Evolutionary conservation across 2,113 vertebrate genomes (phyloP), one percentile per base, ranked within the genome.

Genomic region (Urocitellus parryii): DNA sequence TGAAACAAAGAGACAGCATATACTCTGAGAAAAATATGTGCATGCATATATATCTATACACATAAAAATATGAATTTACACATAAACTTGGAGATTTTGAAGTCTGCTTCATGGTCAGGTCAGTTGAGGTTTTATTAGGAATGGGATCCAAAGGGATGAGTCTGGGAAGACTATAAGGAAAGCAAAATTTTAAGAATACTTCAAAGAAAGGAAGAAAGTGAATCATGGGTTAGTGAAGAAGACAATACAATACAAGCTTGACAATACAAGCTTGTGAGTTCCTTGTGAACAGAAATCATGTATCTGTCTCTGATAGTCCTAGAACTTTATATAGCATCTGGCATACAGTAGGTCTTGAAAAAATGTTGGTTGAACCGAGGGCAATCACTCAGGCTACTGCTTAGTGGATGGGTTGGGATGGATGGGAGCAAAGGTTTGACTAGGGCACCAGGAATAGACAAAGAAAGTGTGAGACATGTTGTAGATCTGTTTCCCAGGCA

Each of bases 131-230:
- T 24, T 61, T 67, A 58, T 10, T 18, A 45, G 56, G 39, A 58
- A 53, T 22, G 4, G 65, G 29, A 56, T 22, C 22, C 42, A 24
- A n/a, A 53, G 51, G 45, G 39, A 51, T 12, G 63, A 25, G 17
- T 88, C 82, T 87, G 32, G 51, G n/a, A 72, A 94, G 82, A 93
- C 63, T 7, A 78, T 24, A 45, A 93, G 37, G 51, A 70, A 61
- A 77, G 24, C 6, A 74, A 70, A 17, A 73, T 92, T 51, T 67
- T 24, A 70, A 74, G 65, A 68, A 51, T 22, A 8, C 56, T 78
- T 78, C 32, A 39, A 13, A 94, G 84, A 65, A 84, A 39, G 20
- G 81, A 76, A 80, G 42, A 8, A 89, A 74, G 25, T 6, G 73
- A 34, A 29, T 56, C 37, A 80, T 51, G 70, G 56, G 34, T 37